These are phyloP conservation scores for Aleiodes leptofemur DNA, from an alignment of 2,888 invertebrate genomes.

Conservation along the genomic window DNA sequence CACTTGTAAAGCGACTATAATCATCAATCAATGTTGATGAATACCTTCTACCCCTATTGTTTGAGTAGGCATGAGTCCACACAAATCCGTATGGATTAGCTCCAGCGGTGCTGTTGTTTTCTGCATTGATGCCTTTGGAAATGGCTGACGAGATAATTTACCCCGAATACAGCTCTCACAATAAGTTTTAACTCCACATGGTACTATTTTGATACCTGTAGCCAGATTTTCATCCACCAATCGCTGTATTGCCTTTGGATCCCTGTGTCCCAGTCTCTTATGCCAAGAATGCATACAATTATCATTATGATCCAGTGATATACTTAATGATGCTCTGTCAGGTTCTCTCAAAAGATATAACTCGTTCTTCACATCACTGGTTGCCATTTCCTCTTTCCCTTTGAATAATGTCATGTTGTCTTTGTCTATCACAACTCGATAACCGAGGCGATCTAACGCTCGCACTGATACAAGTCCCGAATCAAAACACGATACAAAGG, in stretches of 20 bases:
- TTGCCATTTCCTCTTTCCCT: too few relatives aligned
- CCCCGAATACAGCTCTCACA: too few relatives aligned
- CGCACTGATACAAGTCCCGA: too few relatives aligned
- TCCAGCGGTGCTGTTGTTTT: constrained; percentile 40
- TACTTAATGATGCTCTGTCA: neutral
- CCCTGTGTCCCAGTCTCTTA: constrained; percentile 46
- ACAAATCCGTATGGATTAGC: constrained; percentile 23
- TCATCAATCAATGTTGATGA: constrained; percentile 3
- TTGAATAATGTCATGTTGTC: too few relatives aligned
- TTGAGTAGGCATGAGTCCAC: constrained; percentile 13
- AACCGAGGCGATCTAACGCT: too few relatives aligned
- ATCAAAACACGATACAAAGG: too few relatives aligned
- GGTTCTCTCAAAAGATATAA: neutral
- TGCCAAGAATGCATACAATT: constrained; percentile 49
- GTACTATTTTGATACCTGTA: too few relatives aligned
- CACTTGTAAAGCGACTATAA: constrained; percentile 19
- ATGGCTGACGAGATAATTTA: too few relatives aligned
- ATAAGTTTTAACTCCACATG: too few relatives aligned
- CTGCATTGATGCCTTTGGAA: constrained; percentile 38
- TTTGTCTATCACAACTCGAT: too few relatives aligned
- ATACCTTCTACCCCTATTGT: neutral
- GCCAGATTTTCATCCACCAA: constrained; percentile 34
- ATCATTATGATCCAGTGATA: neutral
- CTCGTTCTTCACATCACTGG: too few relatives aligned
- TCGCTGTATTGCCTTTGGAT: constrained; percentile 30